These are phyloP conservation scores for Sipunculus nudus DNA, from an alignment of 2,888 invertebrate genomes.

Conservation along the genomic window DNA sequence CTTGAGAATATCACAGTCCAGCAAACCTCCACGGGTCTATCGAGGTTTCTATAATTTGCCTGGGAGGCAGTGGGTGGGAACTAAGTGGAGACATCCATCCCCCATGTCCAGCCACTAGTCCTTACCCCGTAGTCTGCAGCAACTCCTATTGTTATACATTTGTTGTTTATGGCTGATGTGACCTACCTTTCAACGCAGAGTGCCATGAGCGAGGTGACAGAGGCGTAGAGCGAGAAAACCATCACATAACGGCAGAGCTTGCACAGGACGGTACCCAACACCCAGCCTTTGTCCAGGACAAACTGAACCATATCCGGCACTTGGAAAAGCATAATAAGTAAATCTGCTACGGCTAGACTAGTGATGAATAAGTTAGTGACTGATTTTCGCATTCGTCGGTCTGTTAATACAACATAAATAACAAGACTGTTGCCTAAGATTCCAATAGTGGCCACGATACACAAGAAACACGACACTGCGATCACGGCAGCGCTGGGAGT, in stretches of 20 bases:
- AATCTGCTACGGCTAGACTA: constrained; percentile 63
- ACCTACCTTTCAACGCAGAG: constrained; percentile 66
- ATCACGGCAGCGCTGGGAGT: too few relatives aligned
- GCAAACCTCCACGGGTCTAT: too few relatives aligned
- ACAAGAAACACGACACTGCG: too few relatives aligned
- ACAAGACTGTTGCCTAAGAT: constrained; percentile 63
- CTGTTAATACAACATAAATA: constrained; percentile 59
- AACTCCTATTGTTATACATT: too few relatives aligned
- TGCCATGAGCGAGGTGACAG: constrained; percentile 66
- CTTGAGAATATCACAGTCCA: too few relatives aligned
- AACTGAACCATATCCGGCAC: constrained; percentile 64
- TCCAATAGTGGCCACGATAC: constrained; percentile 51
- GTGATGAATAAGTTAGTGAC: constrained; percentile 63
- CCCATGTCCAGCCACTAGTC: too few relatives aligned
- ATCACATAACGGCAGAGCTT: constrained; percentile 64
- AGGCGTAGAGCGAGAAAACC: constrained; percentile 66
- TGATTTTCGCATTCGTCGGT: constrained; percentile 60
- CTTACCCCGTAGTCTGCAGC: too few relatives aligned
- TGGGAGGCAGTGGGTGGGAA: too few relatives aligned
- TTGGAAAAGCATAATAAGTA: constrained; percentile 62
- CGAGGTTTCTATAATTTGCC: too few relatives aligned
- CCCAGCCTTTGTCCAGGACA: constrained; percentile 60
- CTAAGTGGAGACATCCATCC: too few relatives aligned
- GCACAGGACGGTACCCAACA: constrained; percentile 54
- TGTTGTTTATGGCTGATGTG: too few relatives aligned